Conservation (phyloP, 2,113 vertebrate species). For the Himantopus leucocephalus region DNA sequence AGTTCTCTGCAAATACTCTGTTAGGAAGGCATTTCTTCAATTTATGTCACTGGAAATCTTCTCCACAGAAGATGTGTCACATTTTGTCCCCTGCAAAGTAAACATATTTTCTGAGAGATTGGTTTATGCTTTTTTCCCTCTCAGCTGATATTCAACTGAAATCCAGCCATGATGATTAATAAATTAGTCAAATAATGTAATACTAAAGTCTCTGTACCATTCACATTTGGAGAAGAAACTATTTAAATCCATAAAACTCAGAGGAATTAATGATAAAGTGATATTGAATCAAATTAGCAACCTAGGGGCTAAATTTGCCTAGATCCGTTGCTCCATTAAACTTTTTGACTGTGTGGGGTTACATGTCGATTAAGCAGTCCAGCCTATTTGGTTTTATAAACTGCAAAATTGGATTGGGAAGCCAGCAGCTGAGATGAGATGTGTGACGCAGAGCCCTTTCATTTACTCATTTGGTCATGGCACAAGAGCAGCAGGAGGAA, state of each 20-base stretch:
- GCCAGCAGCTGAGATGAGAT: background rate
- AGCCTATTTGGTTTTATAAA: background rate
- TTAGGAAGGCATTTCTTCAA: background rate
- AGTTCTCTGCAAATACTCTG: background rate
- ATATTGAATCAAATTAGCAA: slow-evolving; percentile 27
- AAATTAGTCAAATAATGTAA: background rate
- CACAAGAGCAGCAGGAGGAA: background rate
- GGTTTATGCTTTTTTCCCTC: background rate
- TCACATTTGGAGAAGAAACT: background rate
- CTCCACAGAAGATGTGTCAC: background rate
- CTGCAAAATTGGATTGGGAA: background rate
- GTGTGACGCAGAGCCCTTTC: background rate
- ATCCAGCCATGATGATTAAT: background rate
- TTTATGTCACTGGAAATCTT: background rate
- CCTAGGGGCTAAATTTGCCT: background rate
- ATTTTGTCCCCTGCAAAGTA: background rate
- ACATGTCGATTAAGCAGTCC: background rate
- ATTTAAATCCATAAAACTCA: background rate
- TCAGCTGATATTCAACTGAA: background rate
- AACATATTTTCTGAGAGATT: background rate
- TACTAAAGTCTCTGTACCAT: background rate
- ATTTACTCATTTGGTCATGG: background rate
- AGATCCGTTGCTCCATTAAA: background rate
- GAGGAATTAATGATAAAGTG: background rate
- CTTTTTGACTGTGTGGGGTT: background rate